Conservation (phyloP, 2,888 invertebrate genomes). For the Caenorhabditis drosophilae region DNA sequence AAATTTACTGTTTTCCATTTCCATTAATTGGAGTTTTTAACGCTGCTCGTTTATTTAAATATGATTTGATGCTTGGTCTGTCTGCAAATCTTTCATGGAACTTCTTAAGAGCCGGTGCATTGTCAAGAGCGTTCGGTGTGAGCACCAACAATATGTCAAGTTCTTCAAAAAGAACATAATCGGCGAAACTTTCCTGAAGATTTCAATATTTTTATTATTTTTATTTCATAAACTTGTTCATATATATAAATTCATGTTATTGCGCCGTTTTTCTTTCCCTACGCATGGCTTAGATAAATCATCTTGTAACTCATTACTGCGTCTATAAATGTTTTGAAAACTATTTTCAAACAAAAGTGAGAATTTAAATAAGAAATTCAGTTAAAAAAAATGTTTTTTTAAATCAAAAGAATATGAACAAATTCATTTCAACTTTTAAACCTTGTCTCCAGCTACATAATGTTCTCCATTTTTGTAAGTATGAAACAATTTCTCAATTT, state of each 20-base stretch:
- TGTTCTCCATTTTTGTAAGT: slow-evolving; percentile 49
- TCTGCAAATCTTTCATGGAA: slow-evolving; percentile 51
- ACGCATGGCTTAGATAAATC: no score
- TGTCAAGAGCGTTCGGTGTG: slow-evolving; percentile 44
- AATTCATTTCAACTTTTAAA: no score
- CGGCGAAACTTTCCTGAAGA: slow-evolving; percentile 52
- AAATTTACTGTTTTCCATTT: slow-evolving; percentile 47
- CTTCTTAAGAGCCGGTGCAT: slow-evolving; percentile 51
- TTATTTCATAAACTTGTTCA: not conserved
- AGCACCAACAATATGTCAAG: slow-evolving; percentile 56
- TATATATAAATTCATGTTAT: no score
- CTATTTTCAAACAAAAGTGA: no score
- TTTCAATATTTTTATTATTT: not conserved
- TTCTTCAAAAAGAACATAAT: slow-evolving; percentile 61
- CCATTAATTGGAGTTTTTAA: slow-evolving; percentile 44
- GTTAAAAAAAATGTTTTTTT: no score
- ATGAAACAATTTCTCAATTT: slow-evolving; percentile 50
- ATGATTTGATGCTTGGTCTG: slow-evolving; percentile 44
- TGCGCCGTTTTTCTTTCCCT: no score
- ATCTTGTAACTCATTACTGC: no score
- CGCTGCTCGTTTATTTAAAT: slow-evolving; percentile 45
- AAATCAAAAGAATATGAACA: no score
- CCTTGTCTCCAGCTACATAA: slow-evolving; percentile 50
- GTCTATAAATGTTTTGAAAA: no score
- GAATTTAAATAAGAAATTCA: no score